Conservation (phyloP, 1,140 invertebrate species). For the Chironomus tepperi region DNA sequence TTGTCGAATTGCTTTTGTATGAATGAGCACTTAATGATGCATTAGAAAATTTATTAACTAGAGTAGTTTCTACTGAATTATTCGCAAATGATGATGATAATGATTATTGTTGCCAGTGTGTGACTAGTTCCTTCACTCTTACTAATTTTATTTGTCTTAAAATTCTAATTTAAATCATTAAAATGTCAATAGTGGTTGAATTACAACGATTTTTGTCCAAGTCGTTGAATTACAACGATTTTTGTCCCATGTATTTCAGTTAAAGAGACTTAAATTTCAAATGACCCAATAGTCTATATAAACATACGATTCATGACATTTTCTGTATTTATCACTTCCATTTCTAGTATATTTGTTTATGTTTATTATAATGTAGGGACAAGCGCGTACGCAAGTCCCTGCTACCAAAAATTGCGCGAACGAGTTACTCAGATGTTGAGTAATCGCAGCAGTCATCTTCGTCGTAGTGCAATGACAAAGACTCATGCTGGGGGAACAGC, state of each 20-base stretch:
- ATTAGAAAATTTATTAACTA: constrained; percentile 10
- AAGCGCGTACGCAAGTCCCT: constrained; percentile 10
- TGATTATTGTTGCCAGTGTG: too few relatives aligned
- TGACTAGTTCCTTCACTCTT: too few relatives aligned
- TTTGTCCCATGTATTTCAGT: too few relatives aligned
- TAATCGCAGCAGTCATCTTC: constrained; percentile 11
- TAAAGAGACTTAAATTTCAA: too few relatives aligned
- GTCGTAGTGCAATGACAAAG: constrained; percentile 24
- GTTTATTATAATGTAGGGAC: neutral
- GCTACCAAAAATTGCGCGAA: constrained; percentile 11
- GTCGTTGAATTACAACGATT: too few relatives aligned
- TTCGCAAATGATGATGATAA: too few relatives aligned
- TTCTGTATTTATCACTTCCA: neutral
- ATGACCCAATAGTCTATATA: too few relatives aligned
- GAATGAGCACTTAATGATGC: neutral
- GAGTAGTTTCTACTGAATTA: neutral
- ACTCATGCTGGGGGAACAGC: constrained; percentile 49
- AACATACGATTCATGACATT: too few relatives aligned
- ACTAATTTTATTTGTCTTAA: too few relatives aligned
- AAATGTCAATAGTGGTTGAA: too few relatives aligned
- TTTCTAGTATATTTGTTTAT: neutral
- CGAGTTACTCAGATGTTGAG: constrained; percentile 17
- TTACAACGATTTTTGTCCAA: too few relatives aligned
- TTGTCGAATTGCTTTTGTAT: constrained; percentile 22
- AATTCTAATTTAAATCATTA: too few relatives aligned